These are phyloP conservation scores for Drosophila heteroneura DNA, from an alignment of 2,888 invertebrate species.

Conservation along the genomic window DNA sequence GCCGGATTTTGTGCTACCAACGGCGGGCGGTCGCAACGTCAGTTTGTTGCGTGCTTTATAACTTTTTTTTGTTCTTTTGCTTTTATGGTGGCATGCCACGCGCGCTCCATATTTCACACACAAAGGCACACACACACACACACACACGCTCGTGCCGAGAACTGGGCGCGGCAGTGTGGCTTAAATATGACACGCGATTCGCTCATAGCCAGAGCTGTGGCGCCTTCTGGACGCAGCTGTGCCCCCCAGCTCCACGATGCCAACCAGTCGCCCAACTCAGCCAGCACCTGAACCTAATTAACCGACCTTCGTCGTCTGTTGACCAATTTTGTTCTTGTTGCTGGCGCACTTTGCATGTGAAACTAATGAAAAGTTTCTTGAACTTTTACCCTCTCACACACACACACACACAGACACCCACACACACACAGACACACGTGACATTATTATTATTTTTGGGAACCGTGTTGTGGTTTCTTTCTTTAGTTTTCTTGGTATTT, in stretches of 20 bases:
- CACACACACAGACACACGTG: constrained; percentile 42
- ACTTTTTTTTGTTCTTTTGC: constrained; percentile 1
- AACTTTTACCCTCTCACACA: constrained; percentile 41
- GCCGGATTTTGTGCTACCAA: constrained; percentile 66
- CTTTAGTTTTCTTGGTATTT: constrained; percentile 50
- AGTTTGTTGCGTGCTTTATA: constrained; percentile 22
- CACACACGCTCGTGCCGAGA: constrained; percentile 1
- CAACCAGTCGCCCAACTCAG: neutral
- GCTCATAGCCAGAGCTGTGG: constrained; percentile 54
- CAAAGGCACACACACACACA: constrained; percentile 36
- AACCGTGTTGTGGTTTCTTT: constrained; percentile 1
- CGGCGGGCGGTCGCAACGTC: constrained; percentile 37
- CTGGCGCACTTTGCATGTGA: constrained; percentile 52
- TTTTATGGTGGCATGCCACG: constrained; percentile 61
- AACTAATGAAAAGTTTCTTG: constrained; percentile 61
- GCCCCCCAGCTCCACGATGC: neutral
- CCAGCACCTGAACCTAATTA: constrained; percentile 38
- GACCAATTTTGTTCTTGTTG: neutral
- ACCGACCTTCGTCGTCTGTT: constrained; percentile 20
- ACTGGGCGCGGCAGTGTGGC: constrained; percentile 59
- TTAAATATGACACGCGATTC: constrained; percentile 62
- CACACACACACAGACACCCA: constrained; percentile 9
- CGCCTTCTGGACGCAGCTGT: constrained; percentile 42
- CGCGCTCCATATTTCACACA: constrained; percentile 66
- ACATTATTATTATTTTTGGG: constrained; percentile 30